Conservation (phyloP, 2,888 invertebrate species). For the Axea sp. region DNA sequence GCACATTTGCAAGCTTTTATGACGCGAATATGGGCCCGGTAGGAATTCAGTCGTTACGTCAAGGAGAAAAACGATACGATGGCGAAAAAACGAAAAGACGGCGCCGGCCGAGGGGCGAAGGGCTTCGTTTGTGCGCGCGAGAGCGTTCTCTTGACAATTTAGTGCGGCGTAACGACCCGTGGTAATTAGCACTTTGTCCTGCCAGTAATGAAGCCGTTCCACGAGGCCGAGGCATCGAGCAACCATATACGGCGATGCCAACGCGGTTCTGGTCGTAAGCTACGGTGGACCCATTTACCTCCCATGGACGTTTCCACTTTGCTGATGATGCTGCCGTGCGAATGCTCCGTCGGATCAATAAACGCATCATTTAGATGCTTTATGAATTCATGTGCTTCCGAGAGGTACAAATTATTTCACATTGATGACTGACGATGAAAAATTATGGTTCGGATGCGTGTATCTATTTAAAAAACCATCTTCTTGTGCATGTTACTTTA, state of each 20-base stretch:
- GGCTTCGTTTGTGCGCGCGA: slow-evolving; percentile 43
- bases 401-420: slow-evolving; percentile 12
- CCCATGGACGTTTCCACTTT: slow-evolving; percentile 47
- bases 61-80: slow-evolving; percentile 11
- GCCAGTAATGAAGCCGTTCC: slow-evolving; percentile 70
- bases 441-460: too few species aligned
- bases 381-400: too few species aligned
- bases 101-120: slow-evolving; percentile 30
- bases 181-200: slow-evolving; percentile 71
- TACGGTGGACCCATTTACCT: slow-evolving; percentile 59
- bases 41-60: slow-evolving; percentile 61
- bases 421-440: too few species aligned
- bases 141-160: slow-evolving; percentile 61
- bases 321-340: slow-evolving; percentile 29
- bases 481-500: too few species aligned
- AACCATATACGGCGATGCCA: slow-evolving; percentile 59
- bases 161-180: slow-evolving; percentile 69
- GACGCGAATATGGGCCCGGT: slow-evolving; percentile 48
- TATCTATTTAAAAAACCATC: too few species aligned
- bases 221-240: slow-evolving; percentile 50
- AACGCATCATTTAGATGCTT: slow-evolving; percentile 47
- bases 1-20: slow-evolving; percentile 49
- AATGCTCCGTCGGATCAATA: slow-evolving; percentile 41
- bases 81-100: slow-evolving; percentile 27
- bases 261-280: slow-evolving; percentile 49